Evolutionary conservation across 2,797 vertebrate species (phyloP), one percentile per base, ranked within the genome.

Genomic region (Falco biarmicus): DNA sequence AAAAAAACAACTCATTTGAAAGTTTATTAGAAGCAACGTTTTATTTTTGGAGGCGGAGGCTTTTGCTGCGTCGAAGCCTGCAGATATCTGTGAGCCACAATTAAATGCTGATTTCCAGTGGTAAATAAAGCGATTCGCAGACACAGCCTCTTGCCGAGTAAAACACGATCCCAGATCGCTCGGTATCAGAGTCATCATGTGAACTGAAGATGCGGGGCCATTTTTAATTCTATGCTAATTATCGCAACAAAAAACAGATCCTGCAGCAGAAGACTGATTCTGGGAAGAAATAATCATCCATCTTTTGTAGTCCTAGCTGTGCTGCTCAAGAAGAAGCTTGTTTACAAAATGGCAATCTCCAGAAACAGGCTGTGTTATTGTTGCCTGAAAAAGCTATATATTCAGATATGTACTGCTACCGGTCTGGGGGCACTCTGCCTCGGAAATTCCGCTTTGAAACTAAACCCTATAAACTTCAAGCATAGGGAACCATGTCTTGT

Each of bases 171-270:
- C 68, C 59, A 22, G 68, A 45, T 61, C 19, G 5, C 89, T 69
- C 10, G 0, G 18, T 53, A 80, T 25, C 86, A 73, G 53, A 79
- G 80, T 64, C 63, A 2, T 17, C 34, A 73, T 3, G 64, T 2
- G 16, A 84, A 47, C 22, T 5, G 75, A 89, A 87, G 93, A 90
- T 13, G 60, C 1, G 0, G 80, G 85, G 87, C 85, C 91, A 79
- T 96, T 95, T 96, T 94, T 93, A 93, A 96, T 94, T 95, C 88
- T 73, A 57, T 89, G 91, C 91, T 93, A 96, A 95, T 96, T 86
- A 94, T 51, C 3, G 3, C 84, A 89, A 96, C 82, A 90, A 73
- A 96, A 95, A 87, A 4, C 88, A 94, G 90, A 96, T 89, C 86
- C 86, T 50, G 85, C 90, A 79, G 95, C 2, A 5, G 85, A 96